Base-by-base conservation (phyloP, 2,888 invertebrate species). In the Phlogophora meticulosa region DNA sequence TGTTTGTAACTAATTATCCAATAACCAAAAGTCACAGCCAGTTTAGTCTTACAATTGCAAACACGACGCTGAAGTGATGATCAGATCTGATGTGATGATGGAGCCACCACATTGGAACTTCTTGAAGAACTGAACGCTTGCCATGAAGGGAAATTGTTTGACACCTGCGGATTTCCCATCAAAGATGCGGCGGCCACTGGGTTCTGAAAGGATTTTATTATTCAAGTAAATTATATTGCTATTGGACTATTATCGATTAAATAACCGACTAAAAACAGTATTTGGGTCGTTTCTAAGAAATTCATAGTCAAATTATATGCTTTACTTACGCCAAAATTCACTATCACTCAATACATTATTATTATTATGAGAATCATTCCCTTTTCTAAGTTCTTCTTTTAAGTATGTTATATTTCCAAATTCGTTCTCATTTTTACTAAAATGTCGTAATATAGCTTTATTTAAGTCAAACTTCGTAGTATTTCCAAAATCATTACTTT, bases 11-110 rank as follows among this genome's bases (percentile, higher is more conserved):
- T 4, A 28, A 28, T 28, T 4, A 28, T 28, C 5, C 5, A 28
- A 28, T 28, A 28, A 28, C 28, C 28, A 5, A 11, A 38, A 20
- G 11, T 45, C 34, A 34, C 28, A 13, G 7, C 10, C 3, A 28
- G 48, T 32, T 5, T 1, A 48, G 22, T 24, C 65, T 88, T 81
- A 93, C 94, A 93, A 63, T 83, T 94, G 94, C 49, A 94, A 76
- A 76, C 94, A 94, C 0, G 94, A 93, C 4, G 92, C 90, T 2
- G 94, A 92, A 0, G 92, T 93, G 56, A 94, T 85, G 42, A 94
- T 72, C 9, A 94, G 80, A 72, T 94, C 93, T 0, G 88, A 85
- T 51, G 90, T 88, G 66, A 94, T 90, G 61, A 94, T 93, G 68
- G 91, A 89, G 17, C 94, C 94, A 2, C 85, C 89, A 43, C 94